Conservation (phyloP, 2,113 vertebrate genomes). For the Leptosomus discolor region DNA sequence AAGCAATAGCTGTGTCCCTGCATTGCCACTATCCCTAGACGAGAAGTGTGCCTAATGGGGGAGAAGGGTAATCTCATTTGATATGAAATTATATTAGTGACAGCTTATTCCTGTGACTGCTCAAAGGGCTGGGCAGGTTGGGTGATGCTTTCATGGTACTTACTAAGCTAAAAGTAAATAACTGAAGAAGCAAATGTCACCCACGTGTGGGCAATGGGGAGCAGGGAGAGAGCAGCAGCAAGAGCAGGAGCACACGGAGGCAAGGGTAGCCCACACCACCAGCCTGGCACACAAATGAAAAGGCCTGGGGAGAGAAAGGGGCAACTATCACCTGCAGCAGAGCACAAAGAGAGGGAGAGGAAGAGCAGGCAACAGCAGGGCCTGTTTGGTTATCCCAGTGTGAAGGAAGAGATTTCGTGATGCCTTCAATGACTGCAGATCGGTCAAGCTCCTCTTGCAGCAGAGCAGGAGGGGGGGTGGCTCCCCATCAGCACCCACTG, state of each 20-base stretch:
- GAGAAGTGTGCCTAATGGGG: constrained; percentile 52
- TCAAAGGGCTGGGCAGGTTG: constrained; percentile 30
- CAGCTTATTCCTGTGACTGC: constrained; percentile 51
- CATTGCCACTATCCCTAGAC: background rate
- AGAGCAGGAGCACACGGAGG: background rate
- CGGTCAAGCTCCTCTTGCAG: background rate
- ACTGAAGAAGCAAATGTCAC: background rate
- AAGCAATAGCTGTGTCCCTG: background rate
- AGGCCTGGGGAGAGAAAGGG: background rate
- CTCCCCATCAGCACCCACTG: background rate
- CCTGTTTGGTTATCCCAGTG: background rate
- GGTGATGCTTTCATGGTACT: constrained; percentile 35
- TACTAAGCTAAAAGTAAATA: constrained; percentile 24
- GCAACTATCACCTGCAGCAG: background rate
- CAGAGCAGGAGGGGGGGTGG: background rate
- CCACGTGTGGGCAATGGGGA: background rate
- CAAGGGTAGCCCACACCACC: background rate
- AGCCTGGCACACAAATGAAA: background rate
- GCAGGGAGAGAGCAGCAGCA: background rate
- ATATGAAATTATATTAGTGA: constrained; percentile 47
- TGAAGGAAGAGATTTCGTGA: background rate
- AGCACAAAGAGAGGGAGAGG: background rate
- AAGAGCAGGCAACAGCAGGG: background rate
- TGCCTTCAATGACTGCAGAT: accelerated
- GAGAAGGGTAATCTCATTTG: constrained; percentile 62